A percentile compares a stretch with the other conserved stretches of the same genome.
These are phyloP conservation scores for Schizaphis graminum DNA, from an alignment of 2,888 invertebrate species.

Conservation along the genomic window DNA sequence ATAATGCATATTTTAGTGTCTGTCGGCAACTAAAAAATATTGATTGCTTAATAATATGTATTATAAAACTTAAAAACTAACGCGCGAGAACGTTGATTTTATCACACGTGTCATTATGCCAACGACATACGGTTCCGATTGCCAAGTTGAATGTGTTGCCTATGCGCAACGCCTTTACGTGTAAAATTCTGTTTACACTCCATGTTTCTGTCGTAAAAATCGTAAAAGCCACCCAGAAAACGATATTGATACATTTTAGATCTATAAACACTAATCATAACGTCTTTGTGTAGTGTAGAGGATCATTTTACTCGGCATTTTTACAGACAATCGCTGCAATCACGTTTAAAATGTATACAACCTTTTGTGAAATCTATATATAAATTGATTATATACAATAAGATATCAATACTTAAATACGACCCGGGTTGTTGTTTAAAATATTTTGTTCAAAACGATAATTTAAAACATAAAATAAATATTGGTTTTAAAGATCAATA, in stretches of 20 bases:
- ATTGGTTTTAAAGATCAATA: too few species aligned
- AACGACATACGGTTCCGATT: background rate
- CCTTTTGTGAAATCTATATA: background rate
- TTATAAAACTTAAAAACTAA: background rate
- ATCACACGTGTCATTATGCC: background rate
- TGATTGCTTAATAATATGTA: background rate
- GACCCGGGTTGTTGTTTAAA: background rate
- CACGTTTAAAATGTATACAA: background rate
- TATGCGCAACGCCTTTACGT: background rate
- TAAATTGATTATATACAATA: background rate
- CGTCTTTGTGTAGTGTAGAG: background rate
- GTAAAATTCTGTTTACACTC: background rate
- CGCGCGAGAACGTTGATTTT: background rate
- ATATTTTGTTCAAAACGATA: too few species aligned
- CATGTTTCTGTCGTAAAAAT: background rate
- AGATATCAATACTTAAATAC: background rate
- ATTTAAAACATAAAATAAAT: too few species aligned
- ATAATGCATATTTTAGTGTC: background rate
- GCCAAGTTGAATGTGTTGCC: conserved; percentile 18
- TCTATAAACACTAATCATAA: background rate
- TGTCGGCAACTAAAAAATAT: background rate
- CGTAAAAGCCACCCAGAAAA: background rate
- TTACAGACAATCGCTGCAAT: background rate
- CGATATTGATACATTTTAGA: background rate
- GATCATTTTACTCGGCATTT: background rate